These are phyloP conservation scores for Eumacrocentrus americanus DNA, from an alignment of 2,888 invertebrate genomes.

Conservation along the genomic window DNA sequence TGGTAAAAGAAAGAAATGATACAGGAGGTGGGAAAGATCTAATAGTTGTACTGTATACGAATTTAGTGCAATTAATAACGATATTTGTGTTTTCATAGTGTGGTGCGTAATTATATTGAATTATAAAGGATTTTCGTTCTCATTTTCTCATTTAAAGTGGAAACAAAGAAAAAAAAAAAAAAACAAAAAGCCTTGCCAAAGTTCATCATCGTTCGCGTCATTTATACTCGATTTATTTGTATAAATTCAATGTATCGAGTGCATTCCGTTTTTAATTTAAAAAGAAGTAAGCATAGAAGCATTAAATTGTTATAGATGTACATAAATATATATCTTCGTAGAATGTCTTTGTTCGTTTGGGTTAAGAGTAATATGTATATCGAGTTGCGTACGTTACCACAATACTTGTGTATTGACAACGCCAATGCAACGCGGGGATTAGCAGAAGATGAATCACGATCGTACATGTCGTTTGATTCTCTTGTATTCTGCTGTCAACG, in stretches of 20 bases:
- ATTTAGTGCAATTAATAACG: conserved; percentile 38
- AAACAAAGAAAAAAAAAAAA: conserved; percentile 19
- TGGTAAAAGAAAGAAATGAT: neutral
- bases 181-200: conserved; percentile 39
- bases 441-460: neutral
- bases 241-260: conserved; percentile 38
- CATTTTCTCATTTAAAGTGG: conserved; percentile 1
- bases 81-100: conserved; percentile 32
- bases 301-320: conserved; percentile 38
- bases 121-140: neutral
- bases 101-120: conserved; percentile 9
- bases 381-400: too few relatives aligned
- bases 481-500: neutral
- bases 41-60: conserved; percentile 39
- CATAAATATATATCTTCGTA: conserved; percentile 39
- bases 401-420: too few relatives aligned
- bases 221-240: conserved; percentile 38
- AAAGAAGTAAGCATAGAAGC: conserved; percentile 18
- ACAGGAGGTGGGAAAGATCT: conserved; percentile 8
- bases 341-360: conserved; percentile 29
- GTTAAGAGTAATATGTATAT: neutral
- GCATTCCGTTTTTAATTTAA: conserved; percentile 39
- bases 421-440: neutral
- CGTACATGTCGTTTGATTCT: neutral
- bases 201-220: conserved; percentile 40